Conservation (phyloP, 2,888 invertebrate genomes). For the Agrenia bidenticulata region DNA sequence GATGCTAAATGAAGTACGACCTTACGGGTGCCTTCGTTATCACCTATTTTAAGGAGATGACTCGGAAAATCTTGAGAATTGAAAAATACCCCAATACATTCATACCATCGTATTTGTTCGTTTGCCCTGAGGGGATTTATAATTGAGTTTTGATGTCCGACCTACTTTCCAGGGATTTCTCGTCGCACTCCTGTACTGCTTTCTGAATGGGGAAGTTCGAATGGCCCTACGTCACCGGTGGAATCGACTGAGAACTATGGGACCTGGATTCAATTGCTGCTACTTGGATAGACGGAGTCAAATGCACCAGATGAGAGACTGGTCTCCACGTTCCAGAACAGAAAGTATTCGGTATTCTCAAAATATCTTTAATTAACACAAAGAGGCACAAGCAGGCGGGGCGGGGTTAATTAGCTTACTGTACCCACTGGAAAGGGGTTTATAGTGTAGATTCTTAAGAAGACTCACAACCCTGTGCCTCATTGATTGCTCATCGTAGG, state of each 20-base stretch:
- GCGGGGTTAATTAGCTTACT: not conserved
- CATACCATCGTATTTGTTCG: too few species aligned
- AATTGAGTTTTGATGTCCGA: not conserved
- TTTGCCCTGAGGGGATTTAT: slow-evolving; percentile 5
- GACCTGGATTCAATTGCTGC: slow-evolving; percentile 32
- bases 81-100: not conserved
- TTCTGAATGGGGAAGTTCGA: slow-evolving; percentile 87
- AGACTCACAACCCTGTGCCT: too few species aligned
- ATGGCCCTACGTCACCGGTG: slow-evolving; percentile 80
- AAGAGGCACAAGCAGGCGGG: not conserved
- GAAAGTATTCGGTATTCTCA: slow-evolving; percentile 56
- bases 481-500: too few species aligned
- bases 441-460: too few species aligned
- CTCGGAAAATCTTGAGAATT: not conserved
- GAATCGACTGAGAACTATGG: slow-evolving; percentile 70
- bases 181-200: slow-evolving; percentile 88
- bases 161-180: slow-evolving; percentile 72
- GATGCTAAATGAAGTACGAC: too few species aligned
- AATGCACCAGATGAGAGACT: slow-evolving; percentile 55
- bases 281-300: slow-evolving; percentile 35
- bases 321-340: slow-evolving; percentile 63
- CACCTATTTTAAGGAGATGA: too few species aligned
- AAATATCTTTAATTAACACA: slow-evolving; percentile 3
- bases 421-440: too few species aligned
- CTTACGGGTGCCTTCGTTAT: too few species aligned